These are phyloP conservation scores for Thoracochromis brauschi DNA, from an alignment of 2,113 vertebrate genomes.

Conservation along the genomic window DNA sequence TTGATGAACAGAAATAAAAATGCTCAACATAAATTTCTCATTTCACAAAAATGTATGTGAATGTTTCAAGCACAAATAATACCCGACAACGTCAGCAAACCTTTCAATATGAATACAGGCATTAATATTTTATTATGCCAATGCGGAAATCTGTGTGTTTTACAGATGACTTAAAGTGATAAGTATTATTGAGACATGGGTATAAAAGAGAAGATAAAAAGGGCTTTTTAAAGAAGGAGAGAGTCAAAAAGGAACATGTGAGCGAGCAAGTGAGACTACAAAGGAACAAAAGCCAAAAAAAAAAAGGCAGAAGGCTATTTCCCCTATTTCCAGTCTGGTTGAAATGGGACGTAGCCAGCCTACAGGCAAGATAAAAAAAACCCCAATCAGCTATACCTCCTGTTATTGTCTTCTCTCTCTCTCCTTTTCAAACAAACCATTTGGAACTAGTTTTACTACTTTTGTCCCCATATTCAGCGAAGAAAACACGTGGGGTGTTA, in stretches of 20 bases:
- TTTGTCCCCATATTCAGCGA: not conserved
- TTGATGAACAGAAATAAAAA: not conserved
- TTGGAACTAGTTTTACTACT: not conserved
- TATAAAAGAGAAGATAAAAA: not conserved
- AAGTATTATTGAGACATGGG: not conserved
- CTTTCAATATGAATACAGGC: not conserved
- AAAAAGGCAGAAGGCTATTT: not conserved
- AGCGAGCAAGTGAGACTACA: not conserved
- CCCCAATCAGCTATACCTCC: not conserved
- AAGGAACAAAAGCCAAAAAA: not conserved
- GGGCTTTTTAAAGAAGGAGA: not conserved
- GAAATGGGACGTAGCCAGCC: constrained; percentile 16
- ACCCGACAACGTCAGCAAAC: not conserved
- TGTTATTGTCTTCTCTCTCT: not conserved
- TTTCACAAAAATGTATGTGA: not conserved
- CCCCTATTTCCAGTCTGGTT: constrained; percentile 4
- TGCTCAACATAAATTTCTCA: not conserved
- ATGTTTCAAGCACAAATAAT: not conserved
- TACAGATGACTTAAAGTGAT: not conserved
- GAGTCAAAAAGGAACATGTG: not conserved
- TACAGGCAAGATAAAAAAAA: not conserved
- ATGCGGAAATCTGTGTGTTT: not conserved
- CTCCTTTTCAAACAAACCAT: not conserved
- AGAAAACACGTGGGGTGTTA: not conserved
- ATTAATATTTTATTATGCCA: not conserved